A percentile compares a stretch with the other conserved stretches of the same genome.
Evolutionary conservation across 2,888 invertebrate species (phyloP).

Genomic region (Brachynemurus nebulosus): DNA sequence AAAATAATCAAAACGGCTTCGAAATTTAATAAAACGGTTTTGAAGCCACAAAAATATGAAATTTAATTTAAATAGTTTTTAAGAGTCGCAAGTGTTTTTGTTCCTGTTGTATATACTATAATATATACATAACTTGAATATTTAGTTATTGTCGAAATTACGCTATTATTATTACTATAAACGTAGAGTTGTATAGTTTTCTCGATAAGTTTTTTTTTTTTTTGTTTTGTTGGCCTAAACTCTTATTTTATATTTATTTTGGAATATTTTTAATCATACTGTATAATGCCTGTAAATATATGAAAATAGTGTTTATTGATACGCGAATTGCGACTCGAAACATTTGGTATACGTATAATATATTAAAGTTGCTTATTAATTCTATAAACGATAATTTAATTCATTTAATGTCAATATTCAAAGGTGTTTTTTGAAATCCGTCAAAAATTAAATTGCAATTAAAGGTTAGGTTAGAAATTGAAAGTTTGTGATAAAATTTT

Average conservation of each 20-base stretch:
- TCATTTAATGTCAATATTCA: background rate
- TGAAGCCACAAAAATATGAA: background rate
- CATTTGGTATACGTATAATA: slow-evolving; percentile 32
- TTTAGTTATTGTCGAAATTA: background rate
- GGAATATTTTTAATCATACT: slow-evolving; percentile 16
- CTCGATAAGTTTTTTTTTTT: background rate
- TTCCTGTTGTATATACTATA: slow-evolving; percentile 28
- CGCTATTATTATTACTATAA: background rate
- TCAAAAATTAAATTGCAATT: background rate
- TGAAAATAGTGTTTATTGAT: slow-evolving; percentile 17
- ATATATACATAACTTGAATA: background rate
- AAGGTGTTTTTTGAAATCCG: background rate
- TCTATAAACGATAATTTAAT: background rate
- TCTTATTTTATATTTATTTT: background rate
- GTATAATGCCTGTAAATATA: slow-evolving; percentile 25
- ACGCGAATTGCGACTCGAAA: slow-evolving; percentile 12
- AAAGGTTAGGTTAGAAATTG: background rate
- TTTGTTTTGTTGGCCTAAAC: background rate
- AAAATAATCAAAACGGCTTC: slow-evolving; percentile 25
- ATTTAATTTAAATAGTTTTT: slow-evolving; percentile 7
- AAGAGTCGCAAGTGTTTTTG: slow-evolving; percentile 30
- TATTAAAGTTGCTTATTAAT: background rate
- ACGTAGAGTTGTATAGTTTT: background rate
- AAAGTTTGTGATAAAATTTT: no score
- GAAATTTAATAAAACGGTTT: slow-evolving; percentile 23